Evolutionary conservation across 2,113 vertebrate genomes (phyloP).

Genomic region (Ranitomeya variabilis): DNA sequence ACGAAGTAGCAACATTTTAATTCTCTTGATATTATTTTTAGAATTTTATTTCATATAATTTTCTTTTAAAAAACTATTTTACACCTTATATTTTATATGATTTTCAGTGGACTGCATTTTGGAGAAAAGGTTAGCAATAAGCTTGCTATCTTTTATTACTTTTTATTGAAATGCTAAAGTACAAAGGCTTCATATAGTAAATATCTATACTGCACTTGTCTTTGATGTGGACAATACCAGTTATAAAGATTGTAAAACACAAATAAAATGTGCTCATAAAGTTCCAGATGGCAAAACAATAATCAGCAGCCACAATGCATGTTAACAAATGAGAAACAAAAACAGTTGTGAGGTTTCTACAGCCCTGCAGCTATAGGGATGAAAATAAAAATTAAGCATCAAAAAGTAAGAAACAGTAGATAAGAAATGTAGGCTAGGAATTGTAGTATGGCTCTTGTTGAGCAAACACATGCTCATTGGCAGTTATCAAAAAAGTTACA

Average conservation of each 20-base stretch:
- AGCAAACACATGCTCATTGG: background rate
- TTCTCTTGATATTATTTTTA: background rate
- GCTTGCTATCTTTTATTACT: background rate
- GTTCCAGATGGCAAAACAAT: slow-evolving; percentile 3
- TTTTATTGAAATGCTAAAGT: slow-evolving; percentile 5
- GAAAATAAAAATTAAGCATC: background rate
- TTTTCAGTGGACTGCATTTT: background rate
- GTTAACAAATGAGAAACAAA: background rate
- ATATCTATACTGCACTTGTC: background rate
- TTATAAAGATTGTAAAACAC: slow-evolving; percentile 2
- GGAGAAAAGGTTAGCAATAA: background rate
- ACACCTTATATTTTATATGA: background rate
- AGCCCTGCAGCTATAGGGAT: background rate
- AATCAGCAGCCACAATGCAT: background rate
- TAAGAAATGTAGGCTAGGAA: background rate
- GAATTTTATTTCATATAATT: background rate
- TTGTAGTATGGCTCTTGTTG: no score
- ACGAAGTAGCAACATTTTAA: no score
- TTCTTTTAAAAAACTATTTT: background rate
- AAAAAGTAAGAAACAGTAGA: background rate
- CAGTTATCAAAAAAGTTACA: background rate
- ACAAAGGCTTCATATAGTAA: background rate
- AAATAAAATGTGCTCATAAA: background rate
- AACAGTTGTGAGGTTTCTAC: background rate
- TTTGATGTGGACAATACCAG: slow-evolving; percentile 1